Evolutionary conservation across 1,140 invertebrate species (phyloP), one percentile per base, ranked within the genome.

Genomic region (Drosophila nebulosa): DNA sequence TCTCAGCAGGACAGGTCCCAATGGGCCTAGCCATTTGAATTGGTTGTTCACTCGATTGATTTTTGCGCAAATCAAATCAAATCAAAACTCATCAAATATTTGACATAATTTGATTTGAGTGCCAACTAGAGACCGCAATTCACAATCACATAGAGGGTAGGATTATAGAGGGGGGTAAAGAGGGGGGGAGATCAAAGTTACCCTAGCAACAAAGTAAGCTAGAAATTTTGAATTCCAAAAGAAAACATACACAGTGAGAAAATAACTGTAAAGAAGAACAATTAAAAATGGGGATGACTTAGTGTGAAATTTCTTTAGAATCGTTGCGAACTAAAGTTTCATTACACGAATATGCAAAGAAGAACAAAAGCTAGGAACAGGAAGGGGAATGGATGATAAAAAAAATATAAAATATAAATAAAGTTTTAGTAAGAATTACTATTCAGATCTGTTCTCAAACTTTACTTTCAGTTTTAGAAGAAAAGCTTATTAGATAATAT

Each of bases 31-130:
- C 30, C 62, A 50, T 59, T 58, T 24, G 4, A 7, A 16, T 16
- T 36, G 35, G 21, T 42, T 27, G 32, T 42, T 7, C 26, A 14
- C 50, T 58, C 42, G 24, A 35, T 42, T 57, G 16, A 46, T 12
- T 22, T 22, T 18, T 55, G 58, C 35, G 64, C 61, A 74, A 84
- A 84, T 85, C 74, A 71, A 84, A 84, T 85, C 74, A 71, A 78
- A 72, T 72, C 55, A 69, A 68, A 83, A 68, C 68, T 73, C 70
- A 71, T 79, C 61, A 67, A 81, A 80, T 76, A 64, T 71, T 66
- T 77, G 75, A 64, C 69, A 72, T 69, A 71, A 59, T 78, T 67
- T 42, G 51, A 76, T 66, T 79, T 66, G 65, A 58, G 36, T 61
- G 35, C 27, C 10, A 46, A 10, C 39, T 58, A 52, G 18, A 27